These are phyloP conservation scores for Ips nitidus DNA, from an alignment of 1,140 invertebrate species.

Conservation along the genomic window DNA sequence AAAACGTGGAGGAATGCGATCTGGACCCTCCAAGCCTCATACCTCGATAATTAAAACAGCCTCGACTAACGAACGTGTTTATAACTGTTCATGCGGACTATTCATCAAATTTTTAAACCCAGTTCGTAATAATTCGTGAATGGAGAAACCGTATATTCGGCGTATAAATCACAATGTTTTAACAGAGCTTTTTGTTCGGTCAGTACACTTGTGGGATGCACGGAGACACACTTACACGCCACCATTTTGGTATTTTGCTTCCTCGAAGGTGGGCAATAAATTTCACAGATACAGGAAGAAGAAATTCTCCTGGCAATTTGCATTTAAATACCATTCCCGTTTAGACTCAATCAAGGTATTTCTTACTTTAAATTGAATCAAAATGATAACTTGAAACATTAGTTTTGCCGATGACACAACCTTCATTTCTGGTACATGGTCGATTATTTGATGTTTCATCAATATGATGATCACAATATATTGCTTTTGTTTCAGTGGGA, in stretches of 20 bases:
- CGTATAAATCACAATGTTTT: conserved; percentile 16
- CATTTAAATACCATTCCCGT: no score
- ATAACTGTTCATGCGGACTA: conserved; percentile 21
- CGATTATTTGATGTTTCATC: no score
- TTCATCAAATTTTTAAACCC: conserved; percentile 30
- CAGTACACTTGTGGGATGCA: conserved; percentile 14
- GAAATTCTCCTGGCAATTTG: no score
- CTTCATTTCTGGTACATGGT: no score
- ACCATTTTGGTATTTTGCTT: conserved; percentile 3
- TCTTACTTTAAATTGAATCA: no score
- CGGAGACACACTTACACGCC: conserved; percentile 11
- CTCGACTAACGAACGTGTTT: conserved; percentile 5
- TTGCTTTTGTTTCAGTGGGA: no score
- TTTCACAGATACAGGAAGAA: neutral
- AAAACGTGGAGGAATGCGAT: no score
- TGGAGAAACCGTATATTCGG: conserved; percentile 24
- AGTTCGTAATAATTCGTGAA: conserved; percentile 24
- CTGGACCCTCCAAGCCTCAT: neutral
- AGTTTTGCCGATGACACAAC: no score
- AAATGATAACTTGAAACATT: no score
- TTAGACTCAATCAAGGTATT: no score
- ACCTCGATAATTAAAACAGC: conserved; percentile 13
- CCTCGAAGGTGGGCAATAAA: conserved; percentile 6
- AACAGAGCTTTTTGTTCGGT: conserved; percentile 20
- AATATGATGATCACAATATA: no score